These are phyloP conservation scores for Ectropis crepuscularia DNA, from an alignment of 2,888 invertebrate genomes.

Conservation along the genomic window DNA sequence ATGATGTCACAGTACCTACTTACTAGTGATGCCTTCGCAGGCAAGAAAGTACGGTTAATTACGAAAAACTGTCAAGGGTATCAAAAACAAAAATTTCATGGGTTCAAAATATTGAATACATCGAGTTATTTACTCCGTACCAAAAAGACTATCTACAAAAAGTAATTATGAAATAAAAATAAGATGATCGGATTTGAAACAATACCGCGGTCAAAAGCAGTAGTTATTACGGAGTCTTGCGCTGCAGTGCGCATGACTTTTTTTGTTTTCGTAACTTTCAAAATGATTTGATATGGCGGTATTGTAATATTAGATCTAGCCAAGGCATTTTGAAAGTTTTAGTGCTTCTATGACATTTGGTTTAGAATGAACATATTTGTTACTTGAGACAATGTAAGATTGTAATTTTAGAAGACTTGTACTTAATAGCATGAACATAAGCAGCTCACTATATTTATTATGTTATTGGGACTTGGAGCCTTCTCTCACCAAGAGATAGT, in stretches of 20 bases:
- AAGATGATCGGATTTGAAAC: slow-evolving; percentile 14
- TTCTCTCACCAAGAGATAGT: no score
- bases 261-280: slow-evolving; percentile 16
- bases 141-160: slow-evolving; percentile 1
- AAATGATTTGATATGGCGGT: slow-evolving; percentile 20
- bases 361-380: slow-evolving; percentile 1
- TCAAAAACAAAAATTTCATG: no score
- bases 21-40: no score
- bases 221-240: slow-evolving; percentile 7
- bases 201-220: slow-evolving; percentile 17
- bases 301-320: slow-evolving; percentile 11
- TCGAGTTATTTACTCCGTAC: no score
- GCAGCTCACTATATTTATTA: no score
- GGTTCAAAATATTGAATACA: no score
- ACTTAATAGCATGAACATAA: neutral
- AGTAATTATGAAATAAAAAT: slow-evolving; percentile 6
- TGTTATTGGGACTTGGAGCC: no score
- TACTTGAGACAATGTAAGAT: slow-evolving; percentile 13
- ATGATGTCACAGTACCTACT: no score
- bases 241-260: neutral
- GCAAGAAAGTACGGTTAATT: no score
- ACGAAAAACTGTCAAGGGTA: no score
- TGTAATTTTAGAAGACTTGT: slow-evolving; percentile 1
- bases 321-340: slow-evolving; percentile 27
- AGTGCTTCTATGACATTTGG: slow-evolving; percentile 15